Base-by-base conservation (phyloP, 2,888 invertebrate species). In the Meteorus cinctellus region DNA sequence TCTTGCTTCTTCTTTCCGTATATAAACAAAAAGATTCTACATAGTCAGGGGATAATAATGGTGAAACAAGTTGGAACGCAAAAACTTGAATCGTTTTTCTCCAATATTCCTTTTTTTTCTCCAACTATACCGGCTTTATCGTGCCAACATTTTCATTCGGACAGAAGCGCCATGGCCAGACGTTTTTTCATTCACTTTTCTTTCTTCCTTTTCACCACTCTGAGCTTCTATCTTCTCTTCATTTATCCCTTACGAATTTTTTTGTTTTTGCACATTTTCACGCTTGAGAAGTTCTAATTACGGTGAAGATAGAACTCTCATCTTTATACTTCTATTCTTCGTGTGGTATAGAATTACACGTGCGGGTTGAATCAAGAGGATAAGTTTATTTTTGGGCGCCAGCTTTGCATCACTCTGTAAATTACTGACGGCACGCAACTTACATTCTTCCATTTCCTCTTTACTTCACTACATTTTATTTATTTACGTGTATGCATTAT, bases 201-300 rank as follows among this genome's bases (percentile, higher is more conserved):
- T 36, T 41, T 66, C 14, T 41, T 24, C 19, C n/a, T 36, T 66
- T 66, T 66, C 19, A 14, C 41, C 36, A 36, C 36, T 66, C 24
- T 24, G 19, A 16, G n/a, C 14, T 36, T 48, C 48, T 27, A 16
- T 8, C 14, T 67, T 29, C 29, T 67, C 29, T 67, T 24, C 48
- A 45, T 67, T 48, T 36, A 29, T 29, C 45, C 6, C 16, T 12
- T 34, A 34, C 29, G 24, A 19, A 24, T 24, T 24, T 67, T 67
- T 67, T 67, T 51, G n/a, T 55, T 55, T 8, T 19, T 19, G 31
- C 48, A 67, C 67, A 67, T 67, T 67, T 67, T 48, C 27, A 45
- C 67, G 67, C 51, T 48, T 48, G 67, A 67, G 67, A 41, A 51
- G 67, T 31, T 67, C 48, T 67, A 67, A 67, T 67, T 67, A 67